These are phyloP conservation scores for Micronisus gabar DNA, from an alignment of 2,113 vertebrate genomes.

Conservation along the genomic window DNA sequence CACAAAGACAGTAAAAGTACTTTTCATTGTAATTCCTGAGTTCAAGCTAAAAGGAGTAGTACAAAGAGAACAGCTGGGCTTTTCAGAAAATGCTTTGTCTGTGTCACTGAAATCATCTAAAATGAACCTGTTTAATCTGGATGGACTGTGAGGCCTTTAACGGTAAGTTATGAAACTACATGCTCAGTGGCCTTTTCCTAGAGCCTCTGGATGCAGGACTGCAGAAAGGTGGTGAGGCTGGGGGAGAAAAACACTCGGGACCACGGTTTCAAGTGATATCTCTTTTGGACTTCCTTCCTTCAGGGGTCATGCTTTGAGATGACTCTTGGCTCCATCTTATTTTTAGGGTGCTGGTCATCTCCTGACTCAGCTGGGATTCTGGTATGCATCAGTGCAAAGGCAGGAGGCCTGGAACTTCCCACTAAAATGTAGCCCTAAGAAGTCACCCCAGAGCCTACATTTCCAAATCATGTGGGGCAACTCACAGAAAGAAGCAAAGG, in stretches of 20 bases:
- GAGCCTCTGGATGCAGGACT: background rate
- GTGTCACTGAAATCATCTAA: background rate
- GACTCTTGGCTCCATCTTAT: background rate
- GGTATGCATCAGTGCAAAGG: background rate
- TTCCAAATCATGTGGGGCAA: background rate
- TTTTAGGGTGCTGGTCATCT: background rate
- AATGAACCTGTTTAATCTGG: background rate
- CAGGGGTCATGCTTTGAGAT: background rate
- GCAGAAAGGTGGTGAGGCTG: background rate
- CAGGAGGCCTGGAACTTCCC: background rate
- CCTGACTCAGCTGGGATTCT: background rate
- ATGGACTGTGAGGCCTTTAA: accelerated
- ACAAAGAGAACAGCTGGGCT: background rate
- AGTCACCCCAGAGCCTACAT: background rate
- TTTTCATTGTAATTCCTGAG: conserved; percentile 16
- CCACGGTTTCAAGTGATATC: background rate
- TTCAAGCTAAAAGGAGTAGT: background rate
- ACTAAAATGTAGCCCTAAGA: background rate
- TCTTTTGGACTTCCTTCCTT: background rate
- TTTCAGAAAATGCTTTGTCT: background rate
- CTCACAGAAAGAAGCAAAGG: background rate
- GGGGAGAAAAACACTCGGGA: background rate
- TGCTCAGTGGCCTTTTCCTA: background rate
- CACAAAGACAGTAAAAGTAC: background rate
- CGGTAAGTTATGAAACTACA: background rate